Base-by-base conservation (phyloP, 2,797 vertebrate species). In the Orestias chungarensis region DNA sequence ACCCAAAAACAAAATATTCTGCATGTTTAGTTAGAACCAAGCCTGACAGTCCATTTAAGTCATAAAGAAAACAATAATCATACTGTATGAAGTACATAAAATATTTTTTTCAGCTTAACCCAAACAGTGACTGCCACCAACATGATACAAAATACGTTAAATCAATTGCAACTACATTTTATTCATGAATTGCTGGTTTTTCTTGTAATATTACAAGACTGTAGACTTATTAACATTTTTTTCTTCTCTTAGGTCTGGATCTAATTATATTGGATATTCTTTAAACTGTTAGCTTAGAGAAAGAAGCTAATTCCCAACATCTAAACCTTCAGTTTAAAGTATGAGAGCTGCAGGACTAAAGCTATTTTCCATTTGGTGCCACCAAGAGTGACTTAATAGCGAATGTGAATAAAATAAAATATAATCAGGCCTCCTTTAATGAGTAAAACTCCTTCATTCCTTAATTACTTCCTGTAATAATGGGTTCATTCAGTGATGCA, bases 311-410 rank as follows among this genome's bases (percentile, higher is more conserved):
- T 38, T 44, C 29, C 31, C 14, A 54, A 81, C 67, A 84, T 92
- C 83, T 87, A 89, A 89, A 86, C 69, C 67, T 84, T 49, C 59
- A 64, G 73, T 88, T 84, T 73, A 78, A 82, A 82, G 80, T 73
- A 77, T 85, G 81, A 86, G 89, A 75, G 78, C 80, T 83, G 78
- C 29, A 54, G 71, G 71, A 55, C 44, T 61, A 66, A 81, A 64
- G 68, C 69, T 59, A 61, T 67, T 68, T 7, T 64, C 50, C 67
- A 42, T 55, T 70, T 70, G 69, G 70, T 69, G 23, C 67, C 49
- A 68, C 52, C 52, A 15, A 40, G 2, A 62, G 35, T 40, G 23
- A 62, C 40, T 40, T 62, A 11, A 25, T 40, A 40, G 12, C 25
- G 59, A 62, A 62, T 40, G 35, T 47, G 33, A 74, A 50, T 61